Evolutionary conservation across 2,113 vertebrate species (phyloP).

Genomic region (Pomatorhinus ruficollis): DNA sequence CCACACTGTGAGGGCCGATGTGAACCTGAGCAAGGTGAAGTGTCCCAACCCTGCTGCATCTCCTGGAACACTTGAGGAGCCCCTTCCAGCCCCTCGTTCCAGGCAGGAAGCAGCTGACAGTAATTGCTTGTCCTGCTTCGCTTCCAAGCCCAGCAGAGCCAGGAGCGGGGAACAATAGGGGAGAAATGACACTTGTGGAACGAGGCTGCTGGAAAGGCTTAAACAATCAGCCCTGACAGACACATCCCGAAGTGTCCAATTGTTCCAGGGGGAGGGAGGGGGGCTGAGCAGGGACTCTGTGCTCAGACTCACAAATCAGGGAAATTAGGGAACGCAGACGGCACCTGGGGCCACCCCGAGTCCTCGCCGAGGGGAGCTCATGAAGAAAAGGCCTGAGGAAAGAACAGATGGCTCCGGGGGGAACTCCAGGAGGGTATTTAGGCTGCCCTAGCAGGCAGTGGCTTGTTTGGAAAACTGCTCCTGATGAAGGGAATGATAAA

Average conservation of each 20-base stretch:
- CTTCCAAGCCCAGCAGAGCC: background rate
- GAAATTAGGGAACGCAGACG: background rate
- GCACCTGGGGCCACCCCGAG: background rate
- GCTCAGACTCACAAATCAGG: background rate
- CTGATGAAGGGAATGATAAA: background rate
- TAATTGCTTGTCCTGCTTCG: background rate
- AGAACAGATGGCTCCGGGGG: background rate
- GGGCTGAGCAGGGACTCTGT: background rate
- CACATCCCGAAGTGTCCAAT: background rate
- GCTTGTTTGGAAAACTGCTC: background rate
- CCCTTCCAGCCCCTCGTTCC: background rate
- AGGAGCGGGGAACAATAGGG: constrained; percentile 27
- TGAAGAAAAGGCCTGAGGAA: background rate
- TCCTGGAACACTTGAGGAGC: background rate
- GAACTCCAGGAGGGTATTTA: background rate
- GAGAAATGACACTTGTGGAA: constrained; percentile 18
- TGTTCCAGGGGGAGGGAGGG: background rate
- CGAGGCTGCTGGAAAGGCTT: background rate
- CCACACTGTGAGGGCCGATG: background rate
- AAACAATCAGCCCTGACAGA: constrained; percentile 18
- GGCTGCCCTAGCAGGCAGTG: background rate
- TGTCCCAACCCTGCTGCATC: background rate
- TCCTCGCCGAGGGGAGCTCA: background rate
- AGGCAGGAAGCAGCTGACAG: background rate
- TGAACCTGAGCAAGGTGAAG: background rate